Evolutionary conservation across 2,888 invertebrate genomes (phyloP).

Genomic region (Chirona hameri): DNA sequence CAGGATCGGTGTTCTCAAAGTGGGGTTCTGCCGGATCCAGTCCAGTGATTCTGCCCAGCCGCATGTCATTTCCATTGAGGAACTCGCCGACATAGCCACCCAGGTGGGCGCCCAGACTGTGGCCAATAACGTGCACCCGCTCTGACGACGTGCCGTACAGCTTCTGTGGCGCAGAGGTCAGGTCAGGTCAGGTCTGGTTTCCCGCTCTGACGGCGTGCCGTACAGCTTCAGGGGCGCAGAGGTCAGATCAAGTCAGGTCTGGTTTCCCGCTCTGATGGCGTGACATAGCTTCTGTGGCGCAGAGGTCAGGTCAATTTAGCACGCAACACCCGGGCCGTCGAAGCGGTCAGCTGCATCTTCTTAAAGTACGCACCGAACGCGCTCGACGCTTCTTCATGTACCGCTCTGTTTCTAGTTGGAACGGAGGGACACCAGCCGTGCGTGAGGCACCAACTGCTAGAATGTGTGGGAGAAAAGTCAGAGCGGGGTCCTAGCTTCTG

Average conservation of each 20-base stretch:
- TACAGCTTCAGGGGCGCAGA: too few relatives aligned
- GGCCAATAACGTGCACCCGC: constrained; percentile 79
- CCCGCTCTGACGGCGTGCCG: constrained; percentile 41
- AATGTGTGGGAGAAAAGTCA: too few relatives aligned
- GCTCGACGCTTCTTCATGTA: too few relatives aligned
- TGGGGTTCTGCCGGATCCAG: constrained; percentile 47
- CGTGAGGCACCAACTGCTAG: too few relatives aligned
- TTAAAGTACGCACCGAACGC: too few relatives aligned
- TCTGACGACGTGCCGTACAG: constrained; percentile 54
- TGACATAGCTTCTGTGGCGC: constrained; percentile 52
- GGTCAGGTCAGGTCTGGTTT: neutral
- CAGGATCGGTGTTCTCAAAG: constrained; percentile 44
- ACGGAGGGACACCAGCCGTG: too few relatives aligned
- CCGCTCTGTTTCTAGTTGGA: too few relatives aligned
- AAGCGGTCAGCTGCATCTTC: too few relatives aligned
- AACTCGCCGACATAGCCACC: constrained; percentile 81
- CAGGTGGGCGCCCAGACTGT: constrained; percentile 83
- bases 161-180: constrained; percentile 47
- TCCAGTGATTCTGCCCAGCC: constrained; percentile 69
- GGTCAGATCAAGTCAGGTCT: too few relatives aligned
- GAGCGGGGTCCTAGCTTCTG: too few relatives aligned
- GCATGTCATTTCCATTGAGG: constrained; percentile 55
- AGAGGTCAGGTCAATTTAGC: neutral
- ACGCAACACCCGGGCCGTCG: too few relatives aligned
- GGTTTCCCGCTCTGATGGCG: too few relatives aligned